Evolutionary conservation across 2,797 vertebrate genomes (phyloP).

Genomic region (Synanceia verrucosa): DNA sequence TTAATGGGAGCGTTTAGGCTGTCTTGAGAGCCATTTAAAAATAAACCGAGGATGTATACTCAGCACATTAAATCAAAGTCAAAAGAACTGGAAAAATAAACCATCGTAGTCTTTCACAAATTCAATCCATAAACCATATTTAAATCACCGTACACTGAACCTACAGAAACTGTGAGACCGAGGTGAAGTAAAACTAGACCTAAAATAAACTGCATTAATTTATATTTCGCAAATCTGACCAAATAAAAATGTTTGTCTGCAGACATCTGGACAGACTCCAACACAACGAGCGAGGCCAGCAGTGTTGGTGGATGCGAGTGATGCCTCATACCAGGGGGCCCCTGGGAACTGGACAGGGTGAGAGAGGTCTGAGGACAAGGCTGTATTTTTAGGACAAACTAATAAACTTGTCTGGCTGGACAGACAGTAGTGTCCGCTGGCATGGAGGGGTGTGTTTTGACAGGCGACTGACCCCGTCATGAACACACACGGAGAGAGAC

Average conservation of each 20-base stretch:
- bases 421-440: conserved; percentile 71
- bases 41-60: conserved; percentile 55
- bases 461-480: conserved; percentile 56
- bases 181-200: background rate
- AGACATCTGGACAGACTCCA: conserved; percentile 45
- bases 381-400: conserved; percentile 78
- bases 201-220: conserved; percentile 22
- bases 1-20: conserved; percentile 66
- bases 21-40: conserved; percentile 56
- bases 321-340: conserved; percentile 73
- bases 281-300: conserved; percentile 20
- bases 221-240: conserved; percentile 22
- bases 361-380: conserved; percentile 46
- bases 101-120: conserved; percentile 19
- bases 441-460: conserved; percentile 71
- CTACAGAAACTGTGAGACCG: background rate
- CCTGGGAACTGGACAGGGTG: conserved; percentile 56
- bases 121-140: conserved; percentile 48
- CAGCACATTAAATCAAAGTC: conserved; percentile 58
- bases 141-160: background rate
- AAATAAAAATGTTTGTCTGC: conserved; percentile 67
- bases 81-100: conserved; percentile 61
- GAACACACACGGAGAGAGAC: conserved; percentile 25
- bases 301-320: conserved; percentile 46
- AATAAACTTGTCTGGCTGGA: conserved; percentile 80